Evolutionary conservation across 1,140 invertebrate species (phyloP), one percentile per base, ranked within the genome.

Genomic region (Bursaphelenchus mucronatus): DNA sequence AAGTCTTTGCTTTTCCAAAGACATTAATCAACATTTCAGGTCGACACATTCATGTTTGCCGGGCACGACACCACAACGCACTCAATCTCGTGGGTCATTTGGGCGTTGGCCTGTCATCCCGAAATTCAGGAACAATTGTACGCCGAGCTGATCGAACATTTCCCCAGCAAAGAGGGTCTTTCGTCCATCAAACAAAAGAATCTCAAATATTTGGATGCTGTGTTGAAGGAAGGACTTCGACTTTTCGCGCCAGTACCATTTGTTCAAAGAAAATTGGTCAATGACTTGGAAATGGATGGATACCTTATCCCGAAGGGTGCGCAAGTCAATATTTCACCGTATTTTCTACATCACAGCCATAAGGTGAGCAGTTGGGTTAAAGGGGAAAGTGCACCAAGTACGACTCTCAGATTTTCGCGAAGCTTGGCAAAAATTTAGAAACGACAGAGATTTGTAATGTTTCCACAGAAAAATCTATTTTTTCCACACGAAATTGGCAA

Each of bases 21-120:
- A n/a, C n/a, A n/a, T n/a, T n/a, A n/a, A n/a, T n/a, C n/a, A n/a
- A n/a, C n/a, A n/a, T n/a, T n/a, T n/a, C 8, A 58, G 49, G 30
- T 58, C 8, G 56, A 58, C 21, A 50, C 56, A 40, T 58, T 58
- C 30, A 15, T 58, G n/a, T 58, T 58, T 58, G 56, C 61, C 19
- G 67, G 67, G 7, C 65, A 74, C 62, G 67, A 69, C 62, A 69
- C 67, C 3, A 68, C 67, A 9, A 39, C 71, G 0, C 67, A 69
- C 19, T 70, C 59, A 17, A 52, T 69, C 19, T 15, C 39, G 8
- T 69, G 67, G 67, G 41, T 52, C 13, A 30, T 74, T 7, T 70
- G 68, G 68, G 68, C 64, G 15, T 53, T 70, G n/a, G 68, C 71
- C n/a, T 40, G 41, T 17, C 69, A 70, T 45, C 66, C 66, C 13